Evolutionary conservation across 1,140 invertebrate species (phyloP).

Genomic region (Pantala flavescens): DNA sequence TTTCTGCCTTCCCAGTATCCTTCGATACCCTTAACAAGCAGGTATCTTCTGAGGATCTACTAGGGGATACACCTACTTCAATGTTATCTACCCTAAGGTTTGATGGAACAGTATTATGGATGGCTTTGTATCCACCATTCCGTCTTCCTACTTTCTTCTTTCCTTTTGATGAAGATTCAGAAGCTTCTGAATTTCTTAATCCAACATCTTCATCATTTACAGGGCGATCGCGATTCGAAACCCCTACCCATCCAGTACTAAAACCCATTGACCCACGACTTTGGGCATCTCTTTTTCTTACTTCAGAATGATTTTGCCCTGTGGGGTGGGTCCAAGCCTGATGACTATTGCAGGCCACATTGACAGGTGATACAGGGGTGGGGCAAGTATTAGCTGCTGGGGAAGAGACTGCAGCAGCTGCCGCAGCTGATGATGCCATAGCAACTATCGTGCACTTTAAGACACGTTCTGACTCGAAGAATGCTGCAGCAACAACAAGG

Average conservation of each 20-base stretch:
- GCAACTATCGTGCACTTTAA: slow-evolving; percentile 32
- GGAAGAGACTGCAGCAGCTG: neutral
- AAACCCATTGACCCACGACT: neutral
- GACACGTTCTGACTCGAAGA: slow-evolving; percentile 66
- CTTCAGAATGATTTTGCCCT: neutral
- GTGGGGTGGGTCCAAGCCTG: neutral
- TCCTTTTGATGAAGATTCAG: neutral
- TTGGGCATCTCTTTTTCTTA: neutral
- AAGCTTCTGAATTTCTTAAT: neutral
- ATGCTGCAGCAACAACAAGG: slow-evolving; percentile 54
- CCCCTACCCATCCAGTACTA: neutral
- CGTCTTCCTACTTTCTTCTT: neutral
- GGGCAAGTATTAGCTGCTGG: neutral
- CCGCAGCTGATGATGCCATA: neutral
- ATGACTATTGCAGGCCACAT: neutral
- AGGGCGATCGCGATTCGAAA: neutral
- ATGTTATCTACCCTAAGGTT: neutral
- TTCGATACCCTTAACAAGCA: neutral
- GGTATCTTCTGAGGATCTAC: neutral
- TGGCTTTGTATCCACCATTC: neutral
- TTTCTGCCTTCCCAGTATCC: neutral
- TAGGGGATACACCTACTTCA: neutral
- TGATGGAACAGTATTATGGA: neutral
- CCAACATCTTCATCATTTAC: neutral
- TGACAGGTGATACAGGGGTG: neutral